Percentiles rank a stretch among this genome's conserved stretches.
phyloP scores from a whole-genome alignment of 1,140 invertebrate species.

The Apis florea region DNA sequence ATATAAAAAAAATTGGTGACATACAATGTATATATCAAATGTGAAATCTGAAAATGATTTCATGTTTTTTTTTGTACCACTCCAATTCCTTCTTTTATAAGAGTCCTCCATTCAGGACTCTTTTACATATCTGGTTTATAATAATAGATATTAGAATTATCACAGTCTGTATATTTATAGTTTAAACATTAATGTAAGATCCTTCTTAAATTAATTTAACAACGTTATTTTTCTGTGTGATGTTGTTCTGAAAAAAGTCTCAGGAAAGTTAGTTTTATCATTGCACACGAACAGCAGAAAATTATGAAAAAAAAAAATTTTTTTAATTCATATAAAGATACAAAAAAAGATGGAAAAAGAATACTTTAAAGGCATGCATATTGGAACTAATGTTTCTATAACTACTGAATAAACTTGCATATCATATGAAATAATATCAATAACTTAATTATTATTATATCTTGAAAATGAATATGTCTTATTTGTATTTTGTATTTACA shows the following conservation, averaged over 20 bases:
- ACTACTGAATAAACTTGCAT: constrained; percentile 46
- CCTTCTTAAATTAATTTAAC: constrained; percentile 53
- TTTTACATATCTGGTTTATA: constrained; percentile 36
- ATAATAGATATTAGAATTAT: constrained; percentile 78
- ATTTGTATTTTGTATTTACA: constrained; percentile 56
- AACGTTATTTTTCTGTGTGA: constrained; percentile 31
- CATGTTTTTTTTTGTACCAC: constrained; percentile 7
- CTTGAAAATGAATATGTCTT: constrained; percentile 40
- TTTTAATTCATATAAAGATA: constrained; percentile 11
- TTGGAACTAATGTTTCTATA: constrained; percentile 22
- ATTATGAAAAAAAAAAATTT: constrained; percentile 17
- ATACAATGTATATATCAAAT: constrained; percentile 9
- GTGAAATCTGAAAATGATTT: constrained; percentile 29
- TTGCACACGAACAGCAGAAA: constrained; percentile 48
- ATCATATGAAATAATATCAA: constrained; percentile 46
- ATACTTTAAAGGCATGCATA: constrained; percentile 49
- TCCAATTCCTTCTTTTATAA: constrained; percentile 4
- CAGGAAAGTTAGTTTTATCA: constrained; percentile 14
- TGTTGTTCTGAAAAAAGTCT: constrained; percentile 33
- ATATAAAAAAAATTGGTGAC: constrained; percentile 37
- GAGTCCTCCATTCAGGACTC: constrained; percentile 7
- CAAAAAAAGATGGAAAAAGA: constrained; percentile 15
- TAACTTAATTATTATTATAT: constrained; percentile 46
- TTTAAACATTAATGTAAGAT: constrained; percentile 69
- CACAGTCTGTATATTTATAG: constrained; percentile 81